Evolutionary conservation across 2,888 invertebrate species (phyloP), one percentile per base, ranked within the genome.

Genomic region (Chymomyza fuscimana): DNA sequence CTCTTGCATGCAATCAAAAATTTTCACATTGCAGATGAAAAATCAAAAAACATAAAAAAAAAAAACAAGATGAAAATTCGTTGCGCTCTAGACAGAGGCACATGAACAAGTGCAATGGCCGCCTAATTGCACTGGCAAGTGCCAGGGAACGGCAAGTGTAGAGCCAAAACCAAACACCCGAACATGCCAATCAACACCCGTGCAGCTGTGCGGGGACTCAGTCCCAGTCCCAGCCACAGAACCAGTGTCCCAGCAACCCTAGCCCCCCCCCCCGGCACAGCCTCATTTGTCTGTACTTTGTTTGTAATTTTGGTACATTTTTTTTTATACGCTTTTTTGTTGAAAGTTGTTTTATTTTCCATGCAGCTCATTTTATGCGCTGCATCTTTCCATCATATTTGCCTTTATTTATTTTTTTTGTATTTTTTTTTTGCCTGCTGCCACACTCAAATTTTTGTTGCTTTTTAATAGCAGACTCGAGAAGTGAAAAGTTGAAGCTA

Each of bases 161-260:
- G 25, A 19, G 58, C 22, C 22, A 19, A 58, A 25, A 25, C 58
- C 58, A 58, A 58, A 72, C 85, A 83, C 67, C 78, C 84, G 74
- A 86, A 82, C 81, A 81, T 83, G 86, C 82, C 82, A 86, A 86
- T 82, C 82, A 83, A 86, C 82, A 83, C 82, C 76, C 79, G 71
- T 67, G 77, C 69, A 77, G 75, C 73, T 68, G 70, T 63, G 36
- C 19, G 15, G 58, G 15, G 36, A n/a, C n/a, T n/a, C n/a, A 50
- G 36, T 50, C 4, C 52, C 70, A 25, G 16, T 40, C 51, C 64
- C 60, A n/a, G 36, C 32, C 4, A 6, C 32, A 32, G 32, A 4
- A 32, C 0, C 32, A 32, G 32, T 46, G 12, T 46, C 12, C 58
- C 58, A 58, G 32, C 58, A 58, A 58, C 29, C 7, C 25, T 25